phyloP scores from a whole-genome alignment of 2,113 vertebrate species.

The Vimba vimba region DNA sequence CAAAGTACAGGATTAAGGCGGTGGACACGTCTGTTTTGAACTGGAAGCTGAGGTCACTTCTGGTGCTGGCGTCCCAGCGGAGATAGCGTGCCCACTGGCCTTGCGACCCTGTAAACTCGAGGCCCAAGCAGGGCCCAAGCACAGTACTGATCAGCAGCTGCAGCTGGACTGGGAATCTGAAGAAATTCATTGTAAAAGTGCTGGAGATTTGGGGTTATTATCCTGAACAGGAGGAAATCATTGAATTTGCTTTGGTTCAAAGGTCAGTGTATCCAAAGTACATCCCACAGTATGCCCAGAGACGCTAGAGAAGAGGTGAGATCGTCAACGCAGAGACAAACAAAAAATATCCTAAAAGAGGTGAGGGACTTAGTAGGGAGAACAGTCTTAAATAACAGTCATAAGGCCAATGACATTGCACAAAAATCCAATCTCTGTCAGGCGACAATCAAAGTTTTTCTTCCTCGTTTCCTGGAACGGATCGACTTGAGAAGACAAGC shows the following conservation, averaged over 20 bases:
- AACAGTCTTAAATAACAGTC: slow-evolving; percentile 80
- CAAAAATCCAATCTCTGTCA: slow-evolving; percentile 54
- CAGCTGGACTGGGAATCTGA: slow-evolving; percentile 85
- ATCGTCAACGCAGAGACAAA: slow-evolving; percentile 61
- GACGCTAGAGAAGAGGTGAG: slow-evolving; percentile 53
- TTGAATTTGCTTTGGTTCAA: slow-evolving; percentile 61
- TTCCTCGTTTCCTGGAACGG: slow-evolving; percentile 26
- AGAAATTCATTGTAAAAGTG: slow-evolving; percentile 78
- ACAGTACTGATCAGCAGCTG: slow-evolving; percentile 87
- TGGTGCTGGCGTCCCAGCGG: slow-evolving; percentile 97
- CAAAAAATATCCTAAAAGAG: slow-evolving; percentile 61
- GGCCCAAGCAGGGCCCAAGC: slow-evolving; percentile 85
- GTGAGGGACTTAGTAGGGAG: slow-evolving; percentile 54
- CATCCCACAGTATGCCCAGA: slow-evolving; percentile 61
- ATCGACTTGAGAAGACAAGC: slow-evolving; percentile 21
- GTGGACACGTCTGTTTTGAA: slow-evolving; percentile 91
- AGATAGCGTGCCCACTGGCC: slow-evolving; percentile 98
- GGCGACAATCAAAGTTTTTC: slow-evolving; percentile 39
- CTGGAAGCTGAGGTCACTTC: slow-evolving; percentile 94
- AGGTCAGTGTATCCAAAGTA: slow-evolving; percentile 63
- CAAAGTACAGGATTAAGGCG: slow-evolving; percentile 95
- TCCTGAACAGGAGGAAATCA: slow-evolving; percentile 67
- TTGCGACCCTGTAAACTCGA: slow-evolving; percentile 92
- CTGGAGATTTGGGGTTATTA: slow-evolving; percentile 63
- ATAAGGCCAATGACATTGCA: slow-evolving; percentile 64